These are phyloP conservation scores for Invenusta paracnida DNA, from an alignment of 2,888 invertebrate species.

Conservation along the genomic window DNA sequence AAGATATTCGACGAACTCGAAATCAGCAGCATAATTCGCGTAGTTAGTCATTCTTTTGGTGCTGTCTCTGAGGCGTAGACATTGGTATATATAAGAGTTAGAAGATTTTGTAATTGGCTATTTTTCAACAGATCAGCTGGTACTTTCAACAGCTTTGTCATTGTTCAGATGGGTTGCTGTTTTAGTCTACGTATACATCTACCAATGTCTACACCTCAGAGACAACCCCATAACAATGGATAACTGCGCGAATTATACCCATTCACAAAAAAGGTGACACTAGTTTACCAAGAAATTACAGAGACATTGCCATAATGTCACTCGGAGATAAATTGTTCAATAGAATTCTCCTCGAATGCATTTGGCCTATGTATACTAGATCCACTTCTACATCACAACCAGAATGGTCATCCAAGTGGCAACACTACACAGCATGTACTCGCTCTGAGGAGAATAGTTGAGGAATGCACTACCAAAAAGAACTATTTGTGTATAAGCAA, in stretches of 20 bases:
- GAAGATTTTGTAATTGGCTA: neutral
- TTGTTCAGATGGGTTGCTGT: neutral
- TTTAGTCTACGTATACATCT: too few species aligned
- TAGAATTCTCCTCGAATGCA: neutral
- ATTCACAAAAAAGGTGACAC: neutral
- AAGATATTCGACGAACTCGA: neutral
- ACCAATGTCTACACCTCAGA: neutral
- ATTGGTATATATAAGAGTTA: neutral
- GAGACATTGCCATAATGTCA: neutral
- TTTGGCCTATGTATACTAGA: neutral
- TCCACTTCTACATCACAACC: neutral
- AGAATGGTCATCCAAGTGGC: neutral
- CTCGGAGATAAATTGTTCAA: neutral
- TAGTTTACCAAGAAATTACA: neutral
- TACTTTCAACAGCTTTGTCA: neutral
- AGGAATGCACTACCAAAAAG: neutral
- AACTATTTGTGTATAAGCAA: neutral
- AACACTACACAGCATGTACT: neutral
- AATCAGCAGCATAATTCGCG: too few species aligned
- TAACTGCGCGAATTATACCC: neutral
- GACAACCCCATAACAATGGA: neutral
- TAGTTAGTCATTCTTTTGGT: too few species aligned
- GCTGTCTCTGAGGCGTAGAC: neutral
- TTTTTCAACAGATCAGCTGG: neutral
- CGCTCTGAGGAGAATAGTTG: neutral